These are phyloP conservation scores for Lithosia quadra DNA, from an alignment of 2,888 invertebrate genomes.

Conservation along the genomic window DNA sequence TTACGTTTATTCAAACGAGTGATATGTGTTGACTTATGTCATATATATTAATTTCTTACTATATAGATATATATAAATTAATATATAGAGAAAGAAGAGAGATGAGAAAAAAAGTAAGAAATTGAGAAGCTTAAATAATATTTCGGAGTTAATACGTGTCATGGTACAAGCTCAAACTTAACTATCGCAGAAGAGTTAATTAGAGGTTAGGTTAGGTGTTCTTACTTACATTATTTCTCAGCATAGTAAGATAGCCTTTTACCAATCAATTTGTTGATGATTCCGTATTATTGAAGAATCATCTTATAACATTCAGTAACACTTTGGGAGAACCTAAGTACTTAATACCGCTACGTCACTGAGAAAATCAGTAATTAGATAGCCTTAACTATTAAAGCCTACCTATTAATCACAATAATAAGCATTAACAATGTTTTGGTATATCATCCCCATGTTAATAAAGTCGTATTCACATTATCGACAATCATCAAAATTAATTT, in stretches of 20 bases:
- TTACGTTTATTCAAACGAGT: too few relatives aligned
- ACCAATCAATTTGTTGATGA: background rate
- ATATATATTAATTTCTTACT: too few relatives aligned
- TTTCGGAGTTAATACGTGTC: too few relatives aligned
- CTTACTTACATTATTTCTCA: background rate
- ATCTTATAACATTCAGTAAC: background rate
- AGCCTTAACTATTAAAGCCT: too few relatives aligned
- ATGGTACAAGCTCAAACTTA: background rate
- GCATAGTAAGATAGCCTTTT: background rate
- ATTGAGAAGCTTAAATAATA: too few relatives aligned
- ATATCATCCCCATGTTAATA: background rate
- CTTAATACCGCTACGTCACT: too few relatives aligned
- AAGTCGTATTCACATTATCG: constrained; percentile 21
- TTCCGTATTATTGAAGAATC: background rate
- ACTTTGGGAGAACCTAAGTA: background rate
- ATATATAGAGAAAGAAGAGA: too few relatives aligned
- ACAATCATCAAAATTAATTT: constrained; percentile 8
- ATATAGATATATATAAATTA: too few relatives aligned
- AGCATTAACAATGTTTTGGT: background rate
- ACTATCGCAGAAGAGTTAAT: background rate
- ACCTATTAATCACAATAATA: background rate
- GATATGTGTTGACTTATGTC: too few relatives aligned
- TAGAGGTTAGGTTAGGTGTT: background rate
- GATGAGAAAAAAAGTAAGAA: too few relatives aligned
- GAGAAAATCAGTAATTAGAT: background rate